Base-by-base conservation (phyloP, 2,888 invertebrate genomes). In the Synanthedon tipuliformis region DNA sequence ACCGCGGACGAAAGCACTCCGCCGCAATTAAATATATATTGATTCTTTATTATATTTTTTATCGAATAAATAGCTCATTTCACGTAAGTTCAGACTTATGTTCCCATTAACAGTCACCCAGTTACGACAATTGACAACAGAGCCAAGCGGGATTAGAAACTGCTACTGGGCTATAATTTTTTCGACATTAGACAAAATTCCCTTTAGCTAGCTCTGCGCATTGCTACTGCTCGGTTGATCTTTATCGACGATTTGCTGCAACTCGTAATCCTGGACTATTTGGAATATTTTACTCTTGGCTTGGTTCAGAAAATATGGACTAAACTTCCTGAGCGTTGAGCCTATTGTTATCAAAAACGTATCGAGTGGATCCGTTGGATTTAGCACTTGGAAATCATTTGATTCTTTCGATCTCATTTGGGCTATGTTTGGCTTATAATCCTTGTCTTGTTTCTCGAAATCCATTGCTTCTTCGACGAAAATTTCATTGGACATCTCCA, bases 271-370 rank as follows among this genome's bases (percentile, higher is more conserved):
- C 56, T 85, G 86, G 0, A 86, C 85, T n/a, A 84, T 78, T 49
- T 83, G 81, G 52, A 85, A 85, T 51, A 86, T 84, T 59, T 84
- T 84, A 56, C 76, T 81, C 59, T 86, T 86, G 1, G 86, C 85
- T 61, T 83, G 81, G 52, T 86, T 86, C 60, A 85, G 52, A 27
- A 80, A 81, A 54, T 81, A 81, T 0, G 85, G 85, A 0, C 66
- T 75, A 11, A 86, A 78, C 50, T 77, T 84, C 55, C 75, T 69
- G 2, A 86, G 52, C 0, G 85, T 85, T 0, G 78, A 67, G 0
- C 86, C 85, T 57, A 86, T 75, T 0, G 80, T 80, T 34, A 83
- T 64, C 0, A 86, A 60, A 48, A 86, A 86, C 1, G 80, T 83
- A 12, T 83, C 82, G 1, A 84, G 55, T 3, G 82, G 78, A 59